Evolutionary conservation across 2,888 invertebrate genomes (phyloP).

Genomic region (Cybosia mesomella): DNA sequence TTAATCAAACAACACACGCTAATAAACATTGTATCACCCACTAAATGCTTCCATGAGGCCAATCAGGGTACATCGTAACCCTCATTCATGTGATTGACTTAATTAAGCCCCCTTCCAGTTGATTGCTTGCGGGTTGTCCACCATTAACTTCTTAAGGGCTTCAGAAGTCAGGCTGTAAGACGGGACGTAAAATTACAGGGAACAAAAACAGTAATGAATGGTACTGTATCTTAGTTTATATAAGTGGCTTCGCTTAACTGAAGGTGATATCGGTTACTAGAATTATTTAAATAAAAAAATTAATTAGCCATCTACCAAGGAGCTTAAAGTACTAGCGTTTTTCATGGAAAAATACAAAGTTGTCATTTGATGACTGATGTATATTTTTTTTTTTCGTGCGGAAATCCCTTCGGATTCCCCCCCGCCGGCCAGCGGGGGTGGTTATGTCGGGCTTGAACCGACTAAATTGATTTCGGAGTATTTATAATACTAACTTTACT

Average conservation of each 20-base stretch:
- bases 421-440: no score
- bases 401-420: no score
- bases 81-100: conserved; percentile 57
- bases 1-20: not conserved
- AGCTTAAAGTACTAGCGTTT: no score
- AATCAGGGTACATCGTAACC: conserved; percentile 61
- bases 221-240: not conserved
- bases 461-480: no score
- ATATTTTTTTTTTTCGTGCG: no score
- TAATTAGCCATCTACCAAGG: no score
- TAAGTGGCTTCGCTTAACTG: not conserved
- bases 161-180: conserved; percentile 28
- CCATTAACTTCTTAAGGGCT: conserved; percentile 54
- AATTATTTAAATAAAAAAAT: no score
- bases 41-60: conserved; percentile 34
- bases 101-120: conserved; percentile 62
- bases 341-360: no score
- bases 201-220: conserved; percentile 11
- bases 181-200: conserved; percentile 24
- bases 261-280: no score
- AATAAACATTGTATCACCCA: conserved; percentile 21
- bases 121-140: conserved; percentile 64
- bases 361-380: no score
- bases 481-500: no score
- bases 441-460: no score